phyloP scores from a whole-genome alignment of 2,888 invertebrate species.

The Eilema griseolum region DNA sequence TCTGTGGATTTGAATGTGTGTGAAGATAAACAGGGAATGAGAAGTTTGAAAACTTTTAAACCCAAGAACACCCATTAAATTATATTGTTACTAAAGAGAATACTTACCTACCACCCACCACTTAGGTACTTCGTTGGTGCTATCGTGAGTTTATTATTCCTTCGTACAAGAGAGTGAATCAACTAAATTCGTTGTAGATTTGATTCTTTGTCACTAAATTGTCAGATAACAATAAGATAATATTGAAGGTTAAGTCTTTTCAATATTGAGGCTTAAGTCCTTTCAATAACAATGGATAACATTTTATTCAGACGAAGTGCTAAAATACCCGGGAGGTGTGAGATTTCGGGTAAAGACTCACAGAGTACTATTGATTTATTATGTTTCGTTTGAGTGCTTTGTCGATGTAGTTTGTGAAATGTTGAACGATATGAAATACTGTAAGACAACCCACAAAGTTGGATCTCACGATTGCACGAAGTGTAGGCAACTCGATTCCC shows the following conservation, averaged over 20 bases:
- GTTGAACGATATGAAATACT: background rate
- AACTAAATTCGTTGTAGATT: background rate
- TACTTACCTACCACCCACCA: too few relatives aligned
- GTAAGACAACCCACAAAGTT: background rate
- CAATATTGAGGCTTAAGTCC: background rate
- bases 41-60: too few relatives aligned
- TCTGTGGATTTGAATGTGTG: too few relatives aligned
- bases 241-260: too few relatives aligned
- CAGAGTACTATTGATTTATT: background rate
- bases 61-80: too few relatives aligned
- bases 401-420: background rate
- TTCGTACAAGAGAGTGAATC: background rate
- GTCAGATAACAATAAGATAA: background rate
- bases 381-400: background rate
- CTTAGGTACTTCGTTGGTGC: background rate
- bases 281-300: conserved; percentile 1
- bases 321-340: background rate
- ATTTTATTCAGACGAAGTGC: conserved; percentile 2
- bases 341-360: background rate
- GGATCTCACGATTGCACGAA: background rate
- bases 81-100: too few relatives aligned
- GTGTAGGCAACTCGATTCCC: too few relatives aligned
- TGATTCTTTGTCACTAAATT: background rate
- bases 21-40: too few relatives aligned
- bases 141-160: background rate